Conservation (phyloP, 2,113 vertebrate species). For the Sigmodon hispidus region DNA sequence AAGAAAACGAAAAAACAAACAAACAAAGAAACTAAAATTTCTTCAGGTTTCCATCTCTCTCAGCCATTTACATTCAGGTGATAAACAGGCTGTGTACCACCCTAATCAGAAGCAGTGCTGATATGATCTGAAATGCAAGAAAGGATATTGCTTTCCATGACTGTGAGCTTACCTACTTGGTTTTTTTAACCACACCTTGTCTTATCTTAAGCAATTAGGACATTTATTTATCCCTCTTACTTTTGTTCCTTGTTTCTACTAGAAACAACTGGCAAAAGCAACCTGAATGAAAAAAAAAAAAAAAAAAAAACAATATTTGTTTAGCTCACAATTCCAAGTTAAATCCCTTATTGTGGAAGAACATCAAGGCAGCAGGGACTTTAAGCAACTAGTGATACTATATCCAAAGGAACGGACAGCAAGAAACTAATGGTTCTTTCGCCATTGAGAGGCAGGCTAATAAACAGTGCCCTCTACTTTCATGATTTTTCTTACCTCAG, state of each 20-base stretch:
- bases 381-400: neutral
- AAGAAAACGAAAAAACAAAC: too few relatives aligned
- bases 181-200: neutral
- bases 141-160: rapidly evolving
- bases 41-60: neutral
- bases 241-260: neutral
- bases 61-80: neutral
- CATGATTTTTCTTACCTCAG: too few relatives aligned
- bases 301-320: too few relatives aligned
- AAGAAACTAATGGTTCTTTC: neutral
- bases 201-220: neutral
- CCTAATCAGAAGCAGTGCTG: neutral
- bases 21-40: neutral
- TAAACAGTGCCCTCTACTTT: neutral
- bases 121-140: neutral
- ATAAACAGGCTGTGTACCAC: neutral
- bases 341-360: neutral
- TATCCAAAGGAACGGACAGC: neutral
- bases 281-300: neutral
- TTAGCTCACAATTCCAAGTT: neutral
- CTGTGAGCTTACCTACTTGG: rapidly evolving
- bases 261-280: neutral
- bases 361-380: neutral
- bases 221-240: neutral
- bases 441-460: neutral